Percentiles rank a stretch among this genome's conserved stretches.
phyloP scores from a whole-genome alignment of 2,888 invertebrate genomes.

The Norana najaformis region DNA sequence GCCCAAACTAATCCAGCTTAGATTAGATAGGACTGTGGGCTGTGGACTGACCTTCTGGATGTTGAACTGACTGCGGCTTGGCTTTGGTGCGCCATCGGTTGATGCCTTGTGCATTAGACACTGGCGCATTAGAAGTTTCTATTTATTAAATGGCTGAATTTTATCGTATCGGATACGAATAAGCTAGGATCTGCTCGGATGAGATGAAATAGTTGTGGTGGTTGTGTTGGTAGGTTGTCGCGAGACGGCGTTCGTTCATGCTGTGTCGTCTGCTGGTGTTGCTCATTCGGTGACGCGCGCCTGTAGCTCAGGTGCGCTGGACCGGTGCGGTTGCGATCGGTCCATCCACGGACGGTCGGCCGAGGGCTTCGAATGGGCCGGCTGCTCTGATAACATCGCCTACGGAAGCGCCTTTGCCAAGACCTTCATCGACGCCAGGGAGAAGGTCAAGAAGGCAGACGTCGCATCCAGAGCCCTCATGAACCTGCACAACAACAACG shows the following conservation, averaged over 20 bases:
- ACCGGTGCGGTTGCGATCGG: constrained; percentile 88
- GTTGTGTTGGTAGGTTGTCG: constrained; percentile 73
- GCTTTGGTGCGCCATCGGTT: no score
- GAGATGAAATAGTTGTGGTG: neutral
- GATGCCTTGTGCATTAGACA: no score
- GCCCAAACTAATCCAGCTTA: no score
- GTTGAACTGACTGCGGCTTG: no score
- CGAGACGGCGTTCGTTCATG: constrained; percentile 93
- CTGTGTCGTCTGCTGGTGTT: constrained; percentile 90
- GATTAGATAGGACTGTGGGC: no score
- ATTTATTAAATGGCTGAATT: neutral
- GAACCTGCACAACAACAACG: constrained; percentile 95
- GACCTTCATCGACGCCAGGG: constrained; percentile 86
- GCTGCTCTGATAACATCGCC: constrained; percentile 85
- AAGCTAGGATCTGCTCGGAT: neutral
- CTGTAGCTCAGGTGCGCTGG: constrained; percentile 85
- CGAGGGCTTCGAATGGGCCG: constrained; percentile 84
- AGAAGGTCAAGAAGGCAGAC: constrained; percentile 86
- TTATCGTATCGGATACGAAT: neutral
- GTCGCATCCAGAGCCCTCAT: constrained; percentile 85
- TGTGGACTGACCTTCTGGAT: no score
- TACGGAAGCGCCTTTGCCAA: constrained; percentile 74
- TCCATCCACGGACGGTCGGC: constrained; percentile 70
- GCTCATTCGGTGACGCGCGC: constrained; percentile 86
- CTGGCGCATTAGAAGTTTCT: no score